Conservation (phyloP, 1,140 invertebrate genomes). For the Lepidurus packardi region DNA sequence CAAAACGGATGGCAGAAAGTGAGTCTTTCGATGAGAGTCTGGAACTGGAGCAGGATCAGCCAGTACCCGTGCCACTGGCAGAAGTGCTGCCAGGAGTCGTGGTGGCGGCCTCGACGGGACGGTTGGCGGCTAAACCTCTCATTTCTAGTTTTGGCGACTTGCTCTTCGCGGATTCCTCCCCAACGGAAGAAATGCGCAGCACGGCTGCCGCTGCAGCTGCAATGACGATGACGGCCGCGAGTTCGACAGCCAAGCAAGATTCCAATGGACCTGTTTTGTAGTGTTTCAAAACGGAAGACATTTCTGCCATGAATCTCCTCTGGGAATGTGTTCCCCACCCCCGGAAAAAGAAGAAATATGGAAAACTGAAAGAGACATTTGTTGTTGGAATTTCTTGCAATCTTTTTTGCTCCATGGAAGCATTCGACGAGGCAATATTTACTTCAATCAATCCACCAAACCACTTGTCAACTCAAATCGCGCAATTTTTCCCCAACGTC, state of each 20-base stretch:
- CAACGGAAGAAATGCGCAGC: slow-evolving; percentile 51
- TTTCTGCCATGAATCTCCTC: neutral
- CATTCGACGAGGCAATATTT: slow-evolving; percentile 19
- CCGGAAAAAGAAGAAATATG: neutral
- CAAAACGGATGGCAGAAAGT: slow-evolving; percentile 16
- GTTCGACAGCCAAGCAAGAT: neutral
- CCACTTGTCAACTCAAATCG: neutral
- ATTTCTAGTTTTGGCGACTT: slow-evolving; percentile 38
- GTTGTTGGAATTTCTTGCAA: neutral
- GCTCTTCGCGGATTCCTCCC: slow-evolving; percentile 49
- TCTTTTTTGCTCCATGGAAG: slow-evolving; percentile 1
- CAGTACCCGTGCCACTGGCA: neutral
- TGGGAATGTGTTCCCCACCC: neutral
- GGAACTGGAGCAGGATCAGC: neutral
- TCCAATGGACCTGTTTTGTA: neutral
- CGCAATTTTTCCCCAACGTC: neutral
- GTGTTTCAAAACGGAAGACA: neutral
- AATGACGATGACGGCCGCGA: neutral
- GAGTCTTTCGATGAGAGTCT: neutral
- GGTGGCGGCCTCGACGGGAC: slow-evolving; percentile 21
- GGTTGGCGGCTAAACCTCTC: slow-evolving; percentile 28
- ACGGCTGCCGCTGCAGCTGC: slow-evolving; percentile 40
- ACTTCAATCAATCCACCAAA: neutral
- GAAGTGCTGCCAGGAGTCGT: neutral
- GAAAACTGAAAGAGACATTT: too few relatives aligned